phyloP scores from a whole-genome alignment of 2,888 invertebrate species.

The Diaperis boleti region DNA sequence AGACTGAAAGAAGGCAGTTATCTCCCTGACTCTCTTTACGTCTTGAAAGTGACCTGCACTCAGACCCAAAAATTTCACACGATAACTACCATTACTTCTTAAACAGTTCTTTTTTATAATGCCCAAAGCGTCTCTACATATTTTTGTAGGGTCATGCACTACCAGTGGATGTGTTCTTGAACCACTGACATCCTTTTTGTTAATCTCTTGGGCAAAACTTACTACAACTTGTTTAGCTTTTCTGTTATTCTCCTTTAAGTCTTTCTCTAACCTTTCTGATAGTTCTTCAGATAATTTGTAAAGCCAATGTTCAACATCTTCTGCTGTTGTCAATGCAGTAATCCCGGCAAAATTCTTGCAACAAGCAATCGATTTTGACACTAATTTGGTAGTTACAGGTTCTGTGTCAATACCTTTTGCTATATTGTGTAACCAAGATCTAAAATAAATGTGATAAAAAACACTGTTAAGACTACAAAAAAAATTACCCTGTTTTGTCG shows the following conservation, averaged over 20 bases:
- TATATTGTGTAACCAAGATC: slow-evolving; percentile 87
- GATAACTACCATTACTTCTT: slow-evolving; percentile 60
- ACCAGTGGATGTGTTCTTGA: slow-evolving; percentile 75
- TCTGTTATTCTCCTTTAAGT: slow-evolving; percentile 84
- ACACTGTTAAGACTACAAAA: too few species aligned
- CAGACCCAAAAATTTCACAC: slow-evolving; percentile 80
- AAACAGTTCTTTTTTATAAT: slow-evolving; percentile 72
- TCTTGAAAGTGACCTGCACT: slow-evolving; percentile 85
- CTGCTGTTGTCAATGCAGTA: slow-evolving; percentile 75
- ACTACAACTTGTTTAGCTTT: slow-evolving; percentile 84
- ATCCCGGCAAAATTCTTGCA: slow-evolving; percentile 94
- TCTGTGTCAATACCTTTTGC: slow-evolving; percentile 90
- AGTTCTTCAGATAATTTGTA: slow-evolving; percentile 85
- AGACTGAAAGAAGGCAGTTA: slow-evolving; percentile 56
- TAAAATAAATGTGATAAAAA: too few species aligned
- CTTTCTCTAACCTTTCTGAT: slow-evolving; percentile 83
- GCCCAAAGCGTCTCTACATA: slow-evolving; percentile 76
- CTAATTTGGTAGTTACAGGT: slow-evolving; percentile 84
- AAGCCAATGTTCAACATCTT: slow-evolving; percentile 84
- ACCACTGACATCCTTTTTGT: slow-evolving; percentile 70
- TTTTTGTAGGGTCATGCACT: slow-evolving; percentile 75
- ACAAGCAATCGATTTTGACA: slow-evolving; percentile 95
- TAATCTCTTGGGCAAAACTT: slow-evolving; percentile 73
- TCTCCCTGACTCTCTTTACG: slow-evolving; percentile 66
- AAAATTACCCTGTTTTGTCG: slow-evolving; percentile 84